phyloP scores from a whole-genome alignment of 2,888 invertebrate genomes.

The Caenorhabditis virilis region DNA sequence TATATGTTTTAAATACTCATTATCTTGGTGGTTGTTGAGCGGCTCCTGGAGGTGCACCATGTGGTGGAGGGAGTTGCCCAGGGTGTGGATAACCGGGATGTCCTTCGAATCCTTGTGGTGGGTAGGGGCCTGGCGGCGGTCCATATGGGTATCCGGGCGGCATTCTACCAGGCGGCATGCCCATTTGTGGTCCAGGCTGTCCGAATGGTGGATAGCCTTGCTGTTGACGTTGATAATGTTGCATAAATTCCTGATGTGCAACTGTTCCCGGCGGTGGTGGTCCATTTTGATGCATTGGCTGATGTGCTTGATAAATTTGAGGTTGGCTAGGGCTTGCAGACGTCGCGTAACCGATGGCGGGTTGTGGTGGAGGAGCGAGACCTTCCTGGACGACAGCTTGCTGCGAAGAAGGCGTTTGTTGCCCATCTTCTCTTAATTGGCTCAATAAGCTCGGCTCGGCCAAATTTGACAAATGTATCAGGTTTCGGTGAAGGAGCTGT shows the following conservation, averaged over 20 bases:
- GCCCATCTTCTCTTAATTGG: conserved; percentile 29
- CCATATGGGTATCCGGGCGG: conserved; percentile 11
- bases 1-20: no score
- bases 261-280: conserved; percentile 9
- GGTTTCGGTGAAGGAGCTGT: conserved; percentile 89
- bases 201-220: conserved; percentile 35
- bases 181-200: conserved; percentile 39
- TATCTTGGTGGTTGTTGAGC: conserved; percentile 4
- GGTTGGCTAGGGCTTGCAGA: no score
- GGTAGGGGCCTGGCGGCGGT: conserved; percentile 18
- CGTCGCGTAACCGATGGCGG: no score
- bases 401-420: conserved; percentile 7
- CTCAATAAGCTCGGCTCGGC: conserved; percentile 76
- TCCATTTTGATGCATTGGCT: conserved; percentile 21
- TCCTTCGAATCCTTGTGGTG: conserved; percentile 22
- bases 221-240: conserved; percentile 4
- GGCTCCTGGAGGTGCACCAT: conserved; percentile 4
- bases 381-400: no score
- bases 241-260: conserved; percentile 10
- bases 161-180: conserved; percentile 18
- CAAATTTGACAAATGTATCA: conserved; percentile 91
- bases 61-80: conserved; percentile 6
- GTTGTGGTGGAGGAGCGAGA: no score
- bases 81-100: neutral
- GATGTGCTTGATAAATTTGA: conserved; percentile 27